These are phyloP conservation scores for Rutilus rutilus DNA, from an alignment of 2,113 vertebrate genomes.

Conservation along the genomic window DNA sequence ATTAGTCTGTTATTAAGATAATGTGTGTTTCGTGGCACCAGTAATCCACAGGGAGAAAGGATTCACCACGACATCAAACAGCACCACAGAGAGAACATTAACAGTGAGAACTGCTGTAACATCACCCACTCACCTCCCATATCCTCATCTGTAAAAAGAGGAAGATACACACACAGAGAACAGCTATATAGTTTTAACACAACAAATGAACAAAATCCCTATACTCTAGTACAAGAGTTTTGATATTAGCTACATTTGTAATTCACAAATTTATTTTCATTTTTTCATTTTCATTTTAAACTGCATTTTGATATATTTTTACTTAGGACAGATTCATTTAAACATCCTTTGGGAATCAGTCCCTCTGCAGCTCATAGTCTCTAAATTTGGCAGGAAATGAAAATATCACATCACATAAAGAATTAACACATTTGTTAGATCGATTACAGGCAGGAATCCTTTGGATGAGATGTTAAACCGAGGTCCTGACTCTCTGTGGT, in stretches of 20 bases:
- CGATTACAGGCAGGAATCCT: no score
- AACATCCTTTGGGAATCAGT: neutral
- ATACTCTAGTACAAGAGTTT: neutral
- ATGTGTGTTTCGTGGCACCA: slow-evolving; percentile 45
- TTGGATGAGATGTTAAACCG: no score
- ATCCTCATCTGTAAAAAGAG: slow-evolving; percentile 12
- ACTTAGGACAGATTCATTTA: neutral
- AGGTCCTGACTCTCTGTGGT: no score
- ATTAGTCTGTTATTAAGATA: slow-evolving; percentile 49
- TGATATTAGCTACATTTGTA: neutral
- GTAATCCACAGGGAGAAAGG: slow-evolving; percentile 35
- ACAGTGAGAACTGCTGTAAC: slow-evolving; percentile 8
- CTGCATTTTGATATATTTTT: slow-evolving; percentile 7
- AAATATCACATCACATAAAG: slow-evolving; percentile 9
- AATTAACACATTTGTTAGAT: no score
- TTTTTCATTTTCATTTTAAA: neutral
- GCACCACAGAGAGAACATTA: slow-evolving; percentile 33
- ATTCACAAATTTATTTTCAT: neutral
- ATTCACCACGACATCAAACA: slow-evolving; percentile 38
- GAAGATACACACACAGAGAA: neutral
- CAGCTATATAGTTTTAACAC: neutral
- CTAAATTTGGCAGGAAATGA: slow-evolving; percentile 14
- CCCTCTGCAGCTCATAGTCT: neutral
- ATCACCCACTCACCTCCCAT: slow-evolving; percentile 19
- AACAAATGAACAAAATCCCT: neutral